Percentiles rank a stretch among this genome's conserved stretches.
Conservation (phyloP, 2,113 vertebrate genomes). For the Phalacrocorax pelagicus region DNA sequence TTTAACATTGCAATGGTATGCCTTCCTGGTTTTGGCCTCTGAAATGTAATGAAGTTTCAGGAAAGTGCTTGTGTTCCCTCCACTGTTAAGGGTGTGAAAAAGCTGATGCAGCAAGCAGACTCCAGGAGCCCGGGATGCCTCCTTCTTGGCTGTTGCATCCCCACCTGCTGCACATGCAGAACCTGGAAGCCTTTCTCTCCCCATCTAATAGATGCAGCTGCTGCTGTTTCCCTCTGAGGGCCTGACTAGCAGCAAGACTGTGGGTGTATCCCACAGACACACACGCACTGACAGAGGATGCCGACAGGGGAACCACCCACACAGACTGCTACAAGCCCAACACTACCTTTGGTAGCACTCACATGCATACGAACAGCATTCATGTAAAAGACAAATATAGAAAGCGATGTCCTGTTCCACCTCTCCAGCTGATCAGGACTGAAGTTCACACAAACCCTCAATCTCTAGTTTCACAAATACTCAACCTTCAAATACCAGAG, state of each 20-base stretch:
- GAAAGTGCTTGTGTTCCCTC: not conserved
- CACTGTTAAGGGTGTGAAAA: not conserved
- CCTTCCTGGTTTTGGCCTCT: not conserved
- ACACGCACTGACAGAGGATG: too few relatives aligned
- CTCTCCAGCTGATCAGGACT: not conserved
- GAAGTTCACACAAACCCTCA: rapidly evolving
- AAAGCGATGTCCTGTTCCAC: not conserved
- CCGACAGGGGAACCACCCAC: rapidly evolving
- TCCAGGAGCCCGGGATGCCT: not conserved
- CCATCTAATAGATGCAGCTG: not conserved
- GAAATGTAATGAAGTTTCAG: not conserved
- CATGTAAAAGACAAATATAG: not conserved
- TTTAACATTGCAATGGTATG: not conserved
- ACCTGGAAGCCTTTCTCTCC: not conserved
- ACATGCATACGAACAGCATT: not conserved
- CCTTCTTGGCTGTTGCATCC: not conserved
- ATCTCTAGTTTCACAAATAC: not conserved
- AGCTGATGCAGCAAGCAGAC: rapidly evolving
- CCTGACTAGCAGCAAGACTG: not conserved
- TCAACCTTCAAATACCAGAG: rapidly evolving
- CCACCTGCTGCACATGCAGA: rapidly evolving
- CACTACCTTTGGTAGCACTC: not conserved
- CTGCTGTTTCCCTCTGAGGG: rapidly evolving
- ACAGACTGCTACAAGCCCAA: not conserved
- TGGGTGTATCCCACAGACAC: not conserved